Evolutionary conservation across 2,797 vertebrate genomes (phyloP), one percentile per base, ranked within the genome.

Genomic region (Nasua narica): DNA sequence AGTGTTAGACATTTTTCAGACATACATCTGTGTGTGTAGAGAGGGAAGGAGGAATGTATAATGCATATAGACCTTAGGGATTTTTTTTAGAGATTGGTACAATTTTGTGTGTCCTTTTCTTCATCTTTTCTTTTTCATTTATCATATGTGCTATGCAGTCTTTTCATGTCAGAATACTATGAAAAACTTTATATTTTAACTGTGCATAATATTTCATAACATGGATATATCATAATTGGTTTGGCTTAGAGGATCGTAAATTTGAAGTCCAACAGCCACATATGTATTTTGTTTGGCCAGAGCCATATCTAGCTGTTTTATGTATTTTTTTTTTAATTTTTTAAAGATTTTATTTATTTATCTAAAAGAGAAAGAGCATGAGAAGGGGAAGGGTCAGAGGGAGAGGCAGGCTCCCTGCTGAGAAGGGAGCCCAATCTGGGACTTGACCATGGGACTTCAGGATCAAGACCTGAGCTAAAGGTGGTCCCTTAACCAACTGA

Each of bases 1-100:
- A 46, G 19, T 46, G 5, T 21, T 2, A 23, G 76, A 43, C 3
- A 3, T 60, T 76, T 78, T 74, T 35, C 9, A 58, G 37, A 79
- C 32, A 15, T 27, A 13, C 0, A 0, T 43, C 11, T 40, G 2
- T 74, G 7, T 19, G 21, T 43, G 8, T 4, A 18, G 72, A 9
- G 43, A 76, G 43, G 43, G 27, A 72, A 27, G 37, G 12, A 46
- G 16, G 67, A 50, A n/a, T 10, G 19, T 10, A 4, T 52, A 13
- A 69, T 15, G 18, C 25, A 18, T 19, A 27, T 3, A 48, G n/a
- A 8, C 43, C 58, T 60, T 23, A 65, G 46, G 37, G 21, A 3
- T 54, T 48, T 82, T 23, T 58, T 54, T 56, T 23, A 83, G 25
- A 72, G 56, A 40, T 15, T 8, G 9, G 21, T 35, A 29, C 37